Base-by-base conservation (phyloP, 1,140 invertebrate genomes). In the Ceratosolen solmsi region DNA sequence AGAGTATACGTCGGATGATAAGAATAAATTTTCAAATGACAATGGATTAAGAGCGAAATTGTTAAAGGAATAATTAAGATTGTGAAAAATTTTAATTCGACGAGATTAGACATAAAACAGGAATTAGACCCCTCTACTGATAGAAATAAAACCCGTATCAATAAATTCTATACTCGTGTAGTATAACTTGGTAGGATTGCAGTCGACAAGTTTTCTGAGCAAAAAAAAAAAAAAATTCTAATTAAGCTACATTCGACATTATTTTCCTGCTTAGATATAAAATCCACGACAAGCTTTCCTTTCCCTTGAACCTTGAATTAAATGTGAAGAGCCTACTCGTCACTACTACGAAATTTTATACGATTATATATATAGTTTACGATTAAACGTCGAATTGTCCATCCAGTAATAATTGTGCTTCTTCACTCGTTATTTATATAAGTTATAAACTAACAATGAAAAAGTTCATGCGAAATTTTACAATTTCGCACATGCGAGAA, bases 241-340 rank as follows among this genome's bases (percentile, higher is more conserved):
- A 78, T 78, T 68, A 70, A 54, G 27, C 46, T 11, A 22, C n/a
- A n/a, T 13, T 46, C 41, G n/a, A 68, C 36, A n/a, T 38, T 68
- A 36, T 41, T 38, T 75, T 60, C 33, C 5, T 20, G 54, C 36
- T 38, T 25, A 25, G 8, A 38, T 38, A 75, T 27, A 27, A 60
- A 58, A 60, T 7, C 4, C 36, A 17, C 25, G 36, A 15, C 33
- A 36, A 58, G 71, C 49, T 30, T 17, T 22, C 27, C 20, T 27
- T 54, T 5, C 49, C 25, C 27, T 58, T 54, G 20, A 20, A 15
- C 51, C 73, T n/a, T n/a, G n/a, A 75, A 75, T 60, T 75, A 75
- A 60, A 58, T 54, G 5, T 51, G 15, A 58, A 75, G 56, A 38
- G 56, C 20, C n/a, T 13, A 13, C 8, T 71, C 13, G 27, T 54